A percentile compares a stretch with the other conserved stretches of the same genome.
Evolutionary conservation across 2,113 vertebrate species (phyloP).

Genomic region (Triplophysa rosa): DNA sequence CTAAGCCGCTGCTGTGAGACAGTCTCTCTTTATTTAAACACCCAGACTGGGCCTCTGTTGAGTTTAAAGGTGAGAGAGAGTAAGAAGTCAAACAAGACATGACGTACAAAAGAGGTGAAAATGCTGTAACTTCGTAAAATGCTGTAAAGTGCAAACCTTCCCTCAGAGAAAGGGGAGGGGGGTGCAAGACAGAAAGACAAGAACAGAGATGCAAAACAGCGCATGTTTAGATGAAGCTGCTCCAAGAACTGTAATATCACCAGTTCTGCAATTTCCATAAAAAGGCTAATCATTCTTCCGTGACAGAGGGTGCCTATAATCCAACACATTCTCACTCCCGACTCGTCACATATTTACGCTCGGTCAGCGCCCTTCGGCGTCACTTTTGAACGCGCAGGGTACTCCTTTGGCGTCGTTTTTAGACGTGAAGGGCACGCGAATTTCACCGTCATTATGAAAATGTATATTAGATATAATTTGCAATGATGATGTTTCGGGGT

Average conservation of each 20-base stretch:
- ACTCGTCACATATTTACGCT: too few relatives aligned
- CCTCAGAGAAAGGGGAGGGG: neutral
- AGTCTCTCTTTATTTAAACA: neutral
- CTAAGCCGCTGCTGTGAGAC: neutral
- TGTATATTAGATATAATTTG: too few relatives aligned
- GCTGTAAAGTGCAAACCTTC: neutral
- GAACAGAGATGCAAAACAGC: too few relatives aligned
- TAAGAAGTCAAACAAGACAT: conserved; percentile 16
- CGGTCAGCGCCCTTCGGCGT: too few relatives aligned
- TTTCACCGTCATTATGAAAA: too few relatives aligned
- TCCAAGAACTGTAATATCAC: neutral
- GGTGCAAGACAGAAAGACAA: too few relatives aligned
- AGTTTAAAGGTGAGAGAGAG: neutral
- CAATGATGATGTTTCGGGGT: too few relatives aligned
- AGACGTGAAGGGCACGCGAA: too few relatives aligned
- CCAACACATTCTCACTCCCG: too few relatives aligned
- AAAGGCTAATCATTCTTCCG: conserved; percentile 27
- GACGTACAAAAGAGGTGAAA: conserved; percentile 3
- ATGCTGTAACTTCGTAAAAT: too few relatives aligned
- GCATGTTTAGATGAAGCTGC: neutral
- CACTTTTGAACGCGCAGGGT: too few relatives aligned
- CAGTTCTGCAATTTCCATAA: conserved; percentile 25
- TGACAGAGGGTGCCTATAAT: conserved; percentile 28
- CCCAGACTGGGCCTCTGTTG: neutral
- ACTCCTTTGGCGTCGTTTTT: too few relatives aligned